Evolutionary conservation across 2,888 invertebrate genomes (phyloP), one percentile per base, ranked within the genome.

Genomic region (Perdita meconis): DNA sequence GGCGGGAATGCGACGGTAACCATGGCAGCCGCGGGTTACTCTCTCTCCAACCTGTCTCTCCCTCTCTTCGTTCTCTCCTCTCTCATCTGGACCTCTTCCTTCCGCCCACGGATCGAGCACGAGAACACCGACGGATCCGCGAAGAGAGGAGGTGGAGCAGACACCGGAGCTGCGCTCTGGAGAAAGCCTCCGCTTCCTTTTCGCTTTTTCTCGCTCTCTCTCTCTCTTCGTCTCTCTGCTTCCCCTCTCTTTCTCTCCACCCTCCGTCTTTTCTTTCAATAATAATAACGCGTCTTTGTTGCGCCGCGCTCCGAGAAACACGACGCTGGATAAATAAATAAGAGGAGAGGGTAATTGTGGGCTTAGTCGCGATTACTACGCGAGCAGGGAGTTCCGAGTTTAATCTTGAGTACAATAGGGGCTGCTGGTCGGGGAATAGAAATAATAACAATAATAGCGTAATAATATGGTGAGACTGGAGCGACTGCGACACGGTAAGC

Each of bases 1-100:
- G 92, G 92, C 91, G 92, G 92, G 92, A 92, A 91, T 92, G 92
- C 91, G 90, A 89, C 89, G 92, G 91, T 91, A 92, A 92, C 92
- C 92, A 92, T 92, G 91, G 92, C 91, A 92, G 92, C 92, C 89
- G 89, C 89, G 89, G 86, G 85, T 86, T 89, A 89, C 88, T 89
- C 90, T 89, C 90, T 89, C 88, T 86, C 88, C 88, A 87, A 89
- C 89, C 89, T 89, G 89, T 90, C 91, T 89, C 90, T 91, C 90
- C 87, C 89, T 90, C 89, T 86, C 87, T 80, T 86, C 87, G 80
- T 88, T 85, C 83, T 82, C 80, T 69, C 74, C 78, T 75, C 80
- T 66, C 86, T 84, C 85, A 51, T 85, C 86, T 80, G 85, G 83
- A 87, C 89, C 88, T 91, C 90, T 91, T 90, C 90, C 90, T 90